Conservation (phyloP, 2,113 vertebrate species). For the Serilophus lunatus region DNA sequence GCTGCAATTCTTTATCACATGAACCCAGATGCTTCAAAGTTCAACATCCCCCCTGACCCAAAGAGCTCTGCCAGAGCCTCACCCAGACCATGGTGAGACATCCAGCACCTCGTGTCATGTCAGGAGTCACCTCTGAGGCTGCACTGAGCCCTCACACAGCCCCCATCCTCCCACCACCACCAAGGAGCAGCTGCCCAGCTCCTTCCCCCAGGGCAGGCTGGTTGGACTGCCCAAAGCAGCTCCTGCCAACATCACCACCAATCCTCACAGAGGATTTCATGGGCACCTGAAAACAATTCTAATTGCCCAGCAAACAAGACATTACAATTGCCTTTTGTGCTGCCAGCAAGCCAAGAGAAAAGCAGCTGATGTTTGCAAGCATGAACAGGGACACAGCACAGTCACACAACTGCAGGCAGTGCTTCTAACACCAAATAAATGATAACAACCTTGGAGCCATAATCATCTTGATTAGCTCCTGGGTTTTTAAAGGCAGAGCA, state of each 20-base stretch:
- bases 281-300: conserved; percentile 35
- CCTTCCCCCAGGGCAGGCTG: background rate
- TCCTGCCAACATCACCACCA: background rate
- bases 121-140: rapidly evolving
- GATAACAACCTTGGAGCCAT: background rate
- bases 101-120: too few species aligned
- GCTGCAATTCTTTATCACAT: background rate
- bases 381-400: background rate
- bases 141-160: too few species aligned
- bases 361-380: background rate
- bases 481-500: background rate
- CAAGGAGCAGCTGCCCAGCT: background rate
- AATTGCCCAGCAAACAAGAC: background rate
- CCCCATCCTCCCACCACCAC: background rate
- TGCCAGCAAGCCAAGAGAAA: background rate
- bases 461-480: background rate
- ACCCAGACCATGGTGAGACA: background rate
- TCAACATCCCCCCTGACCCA: background rate
- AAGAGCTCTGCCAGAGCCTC: background rate
- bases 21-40: background rate
- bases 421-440: background rate
- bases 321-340: background rate
- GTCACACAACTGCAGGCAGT: background rate
- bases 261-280: conserved; percentile 3
- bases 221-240: background rate